Evolutionary conservation across 2,888 invertebrate genomes (phyloP).

Genomic region (Thecophora atra): DNA sequence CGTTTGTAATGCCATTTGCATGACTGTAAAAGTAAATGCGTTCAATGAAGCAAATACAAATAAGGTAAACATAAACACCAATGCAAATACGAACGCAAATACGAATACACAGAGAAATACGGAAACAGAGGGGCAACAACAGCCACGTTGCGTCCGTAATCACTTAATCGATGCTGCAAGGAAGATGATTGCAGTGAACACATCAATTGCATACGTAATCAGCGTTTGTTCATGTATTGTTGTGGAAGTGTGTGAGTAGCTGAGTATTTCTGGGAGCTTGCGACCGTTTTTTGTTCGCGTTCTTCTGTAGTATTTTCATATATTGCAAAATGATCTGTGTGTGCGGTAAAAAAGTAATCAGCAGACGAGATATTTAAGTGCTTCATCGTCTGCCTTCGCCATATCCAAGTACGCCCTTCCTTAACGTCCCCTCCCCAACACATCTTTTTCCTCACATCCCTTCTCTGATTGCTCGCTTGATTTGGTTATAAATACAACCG

Average conservation of each 20-base stretch:
- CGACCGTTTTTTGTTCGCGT: background rate
- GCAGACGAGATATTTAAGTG: too few species aligned
- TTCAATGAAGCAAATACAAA: conserved; percentile 2
- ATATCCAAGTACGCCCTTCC: too few species aligned
- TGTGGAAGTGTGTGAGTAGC: background rate
- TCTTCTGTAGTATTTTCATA: background rate
- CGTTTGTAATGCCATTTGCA: background rate
- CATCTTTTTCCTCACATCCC: background rate
- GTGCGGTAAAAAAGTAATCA: too few species aligned
- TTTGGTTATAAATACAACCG: background rate
- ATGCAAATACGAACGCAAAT: too few species aligned
- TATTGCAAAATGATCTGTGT: background rate
- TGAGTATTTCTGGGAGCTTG: background rate
- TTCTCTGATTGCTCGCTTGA: background rate
- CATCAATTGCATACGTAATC: background rate
- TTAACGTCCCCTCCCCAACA: too few species aligned
- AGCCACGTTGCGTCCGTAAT: background rate
- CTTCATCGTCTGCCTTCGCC: too few species aligned
- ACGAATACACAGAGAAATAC: background rate
- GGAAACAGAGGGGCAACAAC: background rate
- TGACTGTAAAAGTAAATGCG: background rate
- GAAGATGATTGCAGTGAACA: conserved; percentile 13
- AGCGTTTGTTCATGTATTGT: background rate
- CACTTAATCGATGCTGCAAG: conserved; percentile 20
- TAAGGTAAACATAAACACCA: too few species aligned